Percentiles rank a stretch among this genome's conserved stretches.
Evolutionary conservation across 2,888 invertebrate species (phyloP).

Genomic region (Campoletis raptor): DNA sequence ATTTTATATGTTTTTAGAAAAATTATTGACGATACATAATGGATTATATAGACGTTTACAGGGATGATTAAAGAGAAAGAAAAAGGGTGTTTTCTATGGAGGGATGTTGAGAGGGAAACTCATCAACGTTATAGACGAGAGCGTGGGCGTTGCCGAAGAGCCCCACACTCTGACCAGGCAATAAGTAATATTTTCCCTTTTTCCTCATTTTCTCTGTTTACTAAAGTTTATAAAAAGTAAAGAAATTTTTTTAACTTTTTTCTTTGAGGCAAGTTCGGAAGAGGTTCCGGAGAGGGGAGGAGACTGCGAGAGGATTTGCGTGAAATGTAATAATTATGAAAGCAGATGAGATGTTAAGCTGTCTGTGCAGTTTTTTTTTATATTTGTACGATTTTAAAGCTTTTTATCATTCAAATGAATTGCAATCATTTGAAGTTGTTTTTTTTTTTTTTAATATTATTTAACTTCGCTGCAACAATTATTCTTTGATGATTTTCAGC

Average conservation of each 20-base stretch:
- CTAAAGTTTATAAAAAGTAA: not conserved
- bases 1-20: not conserved
- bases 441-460: conserved; percentile 9
- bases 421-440: not conserved
- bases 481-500: conserved; percentile 17
- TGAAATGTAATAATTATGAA: conserved; percentile 40
- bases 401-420: conserved; percentile 19
- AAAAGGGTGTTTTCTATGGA: conserved; percentile 9
- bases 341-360: conserved; percentile 42
- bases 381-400: conserved; percentile 20
- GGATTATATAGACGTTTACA: conserved; percentile 1
- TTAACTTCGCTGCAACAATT: conserved; percentile 48
- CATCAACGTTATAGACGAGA: conserved; percentile 37
- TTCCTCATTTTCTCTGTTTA: conserved; percentile 14
- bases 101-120: conserved; percentile 18
- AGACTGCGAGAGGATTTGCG: not conserved
- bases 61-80: not conserved
- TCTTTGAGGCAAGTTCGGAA: not conserved
- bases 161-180: conserved; percentile 45
- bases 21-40: conserved; percentile 13
- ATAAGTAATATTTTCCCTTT: conserved; percentile 8
- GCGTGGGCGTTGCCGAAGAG: conserved; percentile 58
- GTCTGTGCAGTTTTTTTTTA: conserved; percentile 22
- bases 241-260: not conserved
- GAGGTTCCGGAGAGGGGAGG: not conserved